A percentile compares a stretch with the other conserved stretches of the same genome.
phyloP scores from a whole-genome alignment of 2,888 invertebrate genomes.

The Limnephilus auricula region DNA sequence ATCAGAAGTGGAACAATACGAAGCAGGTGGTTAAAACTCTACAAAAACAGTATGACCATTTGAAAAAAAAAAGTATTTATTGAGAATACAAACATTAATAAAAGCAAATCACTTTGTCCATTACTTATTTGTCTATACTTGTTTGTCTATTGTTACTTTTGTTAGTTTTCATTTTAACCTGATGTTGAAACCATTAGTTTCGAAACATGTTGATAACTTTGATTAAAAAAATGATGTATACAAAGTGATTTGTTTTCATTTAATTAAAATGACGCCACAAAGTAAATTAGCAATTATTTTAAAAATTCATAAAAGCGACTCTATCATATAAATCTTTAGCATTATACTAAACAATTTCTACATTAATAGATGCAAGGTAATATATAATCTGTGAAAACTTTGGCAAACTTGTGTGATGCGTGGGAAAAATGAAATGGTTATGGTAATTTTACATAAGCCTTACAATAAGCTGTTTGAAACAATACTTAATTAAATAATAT shows the following conservation, averaged over 20 bases:
- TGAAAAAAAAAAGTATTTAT: not conserved
- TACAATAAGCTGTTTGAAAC: not conserved
- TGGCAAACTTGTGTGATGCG: not conserved
- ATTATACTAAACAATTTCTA: not conserved
- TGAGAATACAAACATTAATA: not conserved
- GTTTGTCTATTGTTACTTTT: too few relatives aligned
- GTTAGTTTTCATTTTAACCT: too few relatives aligned
- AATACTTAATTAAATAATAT: not conserved
- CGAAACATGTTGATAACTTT: too few relatives aligned
- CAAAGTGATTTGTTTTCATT: too few relatives aligned
- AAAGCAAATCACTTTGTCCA: too few relatives aligned
- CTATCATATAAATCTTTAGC: not conserved
- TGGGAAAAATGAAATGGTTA: not conserved
- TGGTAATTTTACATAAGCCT: not conserved
- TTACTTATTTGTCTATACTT: too few relatives aligned
- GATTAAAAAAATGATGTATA: too few relatives aligned
- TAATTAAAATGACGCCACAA: too few relatives aligned
- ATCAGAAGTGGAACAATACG: not conserved
- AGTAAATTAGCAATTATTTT: too few relatives aligned
- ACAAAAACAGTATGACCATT: not conserved
- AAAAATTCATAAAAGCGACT: not conserved
- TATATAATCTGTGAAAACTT: not conserved
- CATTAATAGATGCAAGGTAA: not conserved
- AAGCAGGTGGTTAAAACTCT: not conserved
- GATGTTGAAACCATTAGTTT: too few relatives aligned